Evolutionary conservation across 2,888 invertebrate species (phyloP).

Genomic region (Morinoia aosen): DNA sequence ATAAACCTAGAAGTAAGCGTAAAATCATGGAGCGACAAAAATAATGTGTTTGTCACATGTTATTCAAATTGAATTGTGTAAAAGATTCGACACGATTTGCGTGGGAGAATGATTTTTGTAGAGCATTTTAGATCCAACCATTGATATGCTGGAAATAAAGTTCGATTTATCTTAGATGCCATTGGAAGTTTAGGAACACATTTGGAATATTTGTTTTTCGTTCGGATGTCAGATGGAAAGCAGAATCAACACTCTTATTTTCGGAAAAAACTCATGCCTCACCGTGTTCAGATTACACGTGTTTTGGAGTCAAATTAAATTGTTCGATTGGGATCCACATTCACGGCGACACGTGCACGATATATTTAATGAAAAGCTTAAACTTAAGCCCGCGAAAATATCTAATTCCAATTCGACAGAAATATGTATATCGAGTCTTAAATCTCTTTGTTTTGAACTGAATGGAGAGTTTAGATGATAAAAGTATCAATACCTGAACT

Average conservation of each 20-base stretch:
- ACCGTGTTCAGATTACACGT: neutral
- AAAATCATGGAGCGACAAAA: no score
- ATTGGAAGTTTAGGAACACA: neutral
- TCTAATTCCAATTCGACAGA: neutral
- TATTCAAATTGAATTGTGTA: no score
- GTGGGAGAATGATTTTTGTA: no score
- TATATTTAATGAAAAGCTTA: neutral
- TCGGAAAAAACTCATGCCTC: neutral
- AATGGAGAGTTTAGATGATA: neutral
- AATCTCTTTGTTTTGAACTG: neutral
- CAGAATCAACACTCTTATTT: neutral
- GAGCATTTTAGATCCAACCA: no score
- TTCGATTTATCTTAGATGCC: no score
- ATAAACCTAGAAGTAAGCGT: no score
- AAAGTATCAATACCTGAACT: neutral
- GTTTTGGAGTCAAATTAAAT: neutral
- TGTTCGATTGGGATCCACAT: neutral
- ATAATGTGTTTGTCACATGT: no score
- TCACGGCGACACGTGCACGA: neutral
- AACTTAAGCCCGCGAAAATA: neutral
- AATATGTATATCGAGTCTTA: neutral
- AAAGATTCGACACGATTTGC: no score
- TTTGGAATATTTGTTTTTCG: neutral
- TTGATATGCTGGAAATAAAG: no score
- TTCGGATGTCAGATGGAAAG: neutral